Base-by-base conservation (phyloP, 2,113 vertebrate species). In the Solea solea region DNA sequence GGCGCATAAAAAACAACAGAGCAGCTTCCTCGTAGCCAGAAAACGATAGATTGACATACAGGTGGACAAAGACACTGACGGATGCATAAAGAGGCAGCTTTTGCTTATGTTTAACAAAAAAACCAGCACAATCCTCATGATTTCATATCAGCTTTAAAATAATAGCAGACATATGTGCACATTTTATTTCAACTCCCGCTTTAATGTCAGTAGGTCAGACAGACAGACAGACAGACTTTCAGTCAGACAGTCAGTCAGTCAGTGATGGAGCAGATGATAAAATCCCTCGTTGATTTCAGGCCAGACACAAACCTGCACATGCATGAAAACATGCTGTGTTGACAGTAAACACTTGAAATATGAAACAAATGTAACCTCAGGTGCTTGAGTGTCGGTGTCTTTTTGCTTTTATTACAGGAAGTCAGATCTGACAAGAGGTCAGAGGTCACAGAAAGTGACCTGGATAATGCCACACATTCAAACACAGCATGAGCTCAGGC, bases 211-310 rank as follows among this genome's bases (percentile, higher is more conserved):
- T 41, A 8, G 54, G 3, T 66, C 16, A 42, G 55, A 51, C 52
- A 52, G 34, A 65, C 16, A 42, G 55, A 51, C 52, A 52, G 34
- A 65, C n/a, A 50, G 66, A 25, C 1, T 10, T 3, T 48, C 54
- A 40, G 3, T 66, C 16, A 42, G 55, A 51, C 52, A 52, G 21
- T 1, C 21, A 21, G 21, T 1, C 21, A 21, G 34, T 21, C 21
- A 65, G 64, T 7, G 60, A 77, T 45, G 51, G 52, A 52, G 61
- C 42, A 59, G 64, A 85, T 66, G 81, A 69, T 85, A 84, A 88
- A 86, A 85, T 84, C 82, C 80, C 9, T 63, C 85, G 85, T 88
- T 84, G 89, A 89, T 91, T 87, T 65, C 41, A 12, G 62, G 56
- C 27, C 74, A 67, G 66, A 63, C 48, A 74, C 46, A 76, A 75